A percentile compares a stretch with the other conserved stretches of the same genome.
These are phyloP conservation scores for Melanchra persicariae DNA, from an alignment of 2,888 invertebrate species.

Conservation along the genomic window DNA sequence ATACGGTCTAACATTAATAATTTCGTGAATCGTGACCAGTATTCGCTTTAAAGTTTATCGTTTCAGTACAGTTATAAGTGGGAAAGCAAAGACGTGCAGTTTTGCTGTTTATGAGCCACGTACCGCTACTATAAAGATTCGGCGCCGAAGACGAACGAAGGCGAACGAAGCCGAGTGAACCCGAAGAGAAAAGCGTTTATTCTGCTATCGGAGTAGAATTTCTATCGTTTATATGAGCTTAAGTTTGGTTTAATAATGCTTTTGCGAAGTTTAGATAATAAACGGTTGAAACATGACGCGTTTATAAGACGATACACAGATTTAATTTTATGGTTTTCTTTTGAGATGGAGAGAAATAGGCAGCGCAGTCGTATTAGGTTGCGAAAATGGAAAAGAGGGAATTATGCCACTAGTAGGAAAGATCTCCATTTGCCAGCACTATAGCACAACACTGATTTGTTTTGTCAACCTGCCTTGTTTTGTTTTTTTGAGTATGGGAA, in stretches of 20 bases:
- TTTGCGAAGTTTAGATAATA: conserved; percentile 21
- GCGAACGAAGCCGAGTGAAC: not conserved
- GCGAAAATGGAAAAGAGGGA: not conserved
- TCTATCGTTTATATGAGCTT: conserved; percentile 22
- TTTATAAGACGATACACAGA: not conserved
- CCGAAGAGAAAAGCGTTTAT: conserved; percentile 7
- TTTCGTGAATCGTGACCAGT: conserved; percentile 43
- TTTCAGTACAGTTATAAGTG: conserved; percentile 40
- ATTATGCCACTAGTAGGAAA: not conserved
- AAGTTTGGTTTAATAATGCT: conserved; percentile 26
- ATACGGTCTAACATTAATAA: conserved; percentile 12
- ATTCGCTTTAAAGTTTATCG: conserved; percentile 54
- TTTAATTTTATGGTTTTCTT: not conserved
- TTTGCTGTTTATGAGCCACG: conserved; percentile 50
- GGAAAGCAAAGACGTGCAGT: conserved; percentile 40
- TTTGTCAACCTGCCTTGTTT: too few relatives aligned
- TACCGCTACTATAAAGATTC: conserved; percentile 32
- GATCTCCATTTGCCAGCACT: conserved; percentile 34
- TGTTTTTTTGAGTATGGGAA: too few relatives aligned
- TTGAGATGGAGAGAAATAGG: not conserved
- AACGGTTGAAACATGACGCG: conserved; percentile 6
- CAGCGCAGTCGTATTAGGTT: not conserved
- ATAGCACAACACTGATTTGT: not conserved
- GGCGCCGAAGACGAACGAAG: not conserved
- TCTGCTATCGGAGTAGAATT: conserved; percentile 28